phyloP scores from a whole-genome alignment of 1,140 invertebrate genomes.

The Mycetomoellerius zeteki region DNA sequence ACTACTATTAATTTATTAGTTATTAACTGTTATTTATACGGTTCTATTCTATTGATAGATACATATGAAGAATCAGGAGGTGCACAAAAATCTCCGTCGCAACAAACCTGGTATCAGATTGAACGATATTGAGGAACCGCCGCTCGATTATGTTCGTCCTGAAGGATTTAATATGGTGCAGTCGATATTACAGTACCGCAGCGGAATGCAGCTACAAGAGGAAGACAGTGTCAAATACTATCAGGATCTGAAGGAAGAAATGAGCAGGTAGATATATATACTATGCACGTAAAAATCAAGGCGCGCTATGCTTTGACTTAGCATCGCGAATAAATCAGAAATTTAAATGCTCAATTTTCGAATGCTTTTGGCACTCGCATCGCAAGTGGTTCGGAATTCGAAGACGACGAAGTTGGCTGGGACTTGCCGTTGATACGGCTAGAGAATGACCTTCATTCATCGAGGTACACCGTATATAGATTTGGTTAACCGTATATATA shows the following conservation, averaged over 20 bases:
- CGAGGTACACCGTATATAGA: constrained; percentile 80
- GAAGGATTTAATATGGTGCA: constrained; percentile 89
- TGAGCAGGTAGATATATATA: constrained; percentile 86
- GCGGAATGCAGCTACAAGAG: constrained; percentile 82
- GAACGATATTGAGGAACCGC: constrained; percentile 87
- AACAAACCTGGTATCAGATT: constrained; percentile 89
- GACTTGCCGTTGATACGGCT: constrained; percentile 87
- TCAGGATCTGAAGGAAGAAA: constrained; percentile 86
- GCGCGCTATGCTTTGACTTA: background rate
- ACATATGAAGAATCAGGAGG: constrained; percentile 90
- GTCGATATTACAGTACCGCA: constrained; percentile 84
- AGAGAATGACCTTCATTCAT: constrained; percentile 87
- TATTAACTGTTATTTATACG: background rate
- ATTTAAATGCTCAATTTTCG: constrained; percentile 82
- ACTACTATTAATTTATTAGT: constrained; percentile 22
- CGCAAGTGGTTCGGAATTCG: constrained; percentile 87
- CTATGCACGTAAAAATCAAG: background rate
- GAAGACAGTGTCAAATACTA: constrained; percentile 86
- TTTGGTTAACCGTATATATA: background rate
- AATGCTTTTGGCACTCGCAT: constrained; percentile 85
- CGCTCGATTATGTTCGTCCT: constrained; percentile 88
- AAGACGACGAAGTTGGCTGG: constrained; percentile 87
- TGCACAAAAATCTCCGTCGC: constrained; percentile 90
- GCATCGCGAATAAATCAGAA: constrained; percentile 59
- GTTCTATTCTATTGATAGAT: constrained; percentile 84